A percentile compares a stretch with the other conserved stretches of the same genome.
Evolutionary conservation across 2,888 invertebrate species (phyloP).

Genomic region (Thecophora atra): DNA sequence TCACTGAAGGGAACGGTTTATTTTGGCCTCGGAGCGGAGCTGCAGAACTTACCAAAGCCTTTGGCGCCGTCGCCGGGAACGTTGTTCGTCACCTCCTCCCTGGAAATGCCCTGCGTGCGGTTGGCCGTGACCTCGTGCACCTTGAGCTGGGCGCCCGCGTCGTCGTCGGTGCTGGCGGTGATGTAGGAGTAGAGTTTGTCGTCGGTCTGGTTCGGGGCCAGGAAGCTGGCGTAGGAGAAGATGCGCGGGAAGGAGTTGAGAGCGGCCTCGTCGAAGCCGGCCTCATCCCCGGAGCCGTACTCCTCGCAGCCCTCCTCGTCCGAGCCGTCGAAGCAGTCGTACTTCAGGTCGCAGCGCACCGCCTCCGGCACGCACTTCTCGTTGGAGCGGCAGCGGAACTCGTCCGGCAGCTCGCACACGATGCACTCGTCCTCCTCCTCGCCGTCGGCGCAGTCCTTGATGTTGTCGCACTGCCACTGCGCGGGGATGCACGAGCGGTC

Average conservation of each 20-base stretch:
- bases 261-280: constrained; percentile 56
- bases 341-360: constrained; percentile 72
- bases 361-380: constrained; percentile 70
- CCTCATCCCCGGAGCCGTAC: constrained; percentile 70
- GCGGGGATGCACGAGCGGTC: constrained; percentile 72
- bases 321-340: constrained; percentile 72
- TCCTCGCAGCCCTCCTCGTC: constrained; percentile 71
- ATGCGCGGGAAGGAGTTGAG: constrained; percentile 57
- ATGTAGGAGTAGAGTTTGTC: constrained; percentile 57
- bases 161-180: constrained; percentile 56
- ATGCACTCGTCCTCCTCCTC: constrained; percentile 67
- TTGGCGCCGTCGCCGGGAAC: constrained; percentile 50
- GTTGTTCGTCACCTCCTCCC: constrained; percentile 51
- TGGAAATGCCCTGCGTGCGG: constrained; percentile 49
- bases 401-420: constrained; percentile 65
- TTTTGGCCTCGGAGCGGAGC: too few relatives aligned
- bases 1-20: constrained; percentile 66
- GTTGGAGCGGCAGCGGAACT: constrained; percentile 67
- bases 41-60: constrained; percentile 53
- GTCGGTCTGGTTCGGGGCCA: constrained; percentile 58
- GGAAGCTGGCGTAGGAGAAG: constrained; percentile 62
- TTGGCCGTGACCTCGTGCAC: constrained; percentile 51
- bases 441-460: constrained; percentile 66
- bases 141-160: constrained; percentile 52
- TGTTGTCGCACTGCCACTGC: constrained; percentile 70